Base-by-base conservation (phyloP, 2,797 vertebrate genomes). In the Acanthopagrus latus region DNA sequence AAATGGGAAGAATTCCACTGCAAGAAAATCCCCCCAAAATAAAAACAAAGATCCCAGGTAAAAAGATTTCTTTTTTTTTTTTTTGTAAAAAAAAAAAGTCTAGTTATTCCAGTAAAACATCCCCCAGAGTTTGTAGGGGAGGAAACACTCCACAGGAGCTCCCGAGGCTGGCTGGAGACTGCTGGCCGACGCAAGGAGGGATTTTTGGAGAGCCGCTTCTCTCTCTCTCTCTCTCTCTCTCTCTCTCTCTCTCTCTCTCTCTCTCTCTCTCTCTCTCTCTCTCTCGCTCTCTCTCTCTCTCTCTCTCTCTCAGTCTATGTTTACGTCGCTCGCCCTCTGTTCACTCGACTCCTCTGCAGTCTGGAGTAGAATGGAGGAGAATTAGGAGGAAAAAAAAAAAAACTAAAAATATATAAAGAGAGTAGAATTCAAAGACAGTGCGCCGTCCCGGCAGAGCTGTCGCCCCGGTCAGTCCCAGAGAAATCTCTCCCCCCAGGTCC, bases 1-100 rank as follows among this genome's bases (percentile, higher is more conserved):
- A 79, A 81, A 80, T 2, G 27, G 25, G 65, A 50, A 78, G 64
- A 87, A 90, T 91, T 92, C 89, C 88, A 78, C 67, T 41, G 74
- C 62, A 71, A 73, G 57, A 57, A 59, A 70, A 78, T 44, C 82
- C 27, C 27, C 27, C 27, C 6, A 7, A 33, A 8, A 38, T 9
- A 10, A n/a, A n/a, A n/a, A n/a, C n/a, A 38, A 38, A 38, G 10
- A 38, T 89, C 82, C 84, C 81, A 71, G 68, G 41, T 17, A 71
- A 56, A 72, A 58, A 65, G 64, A 43, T 8, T 41, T 2, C 3
- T 27, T 27, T 27, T n/a, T n/a, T n/a, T n/a, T n/a, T n/a, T n/a
- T n/a, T n/a, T n/a, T n/a, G n/a, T n/a, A 33, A 8, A 33, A 33
- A 33, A 33, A 16, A 64, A 56, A 86, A 87, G 82, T 89, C 66